A percentile compares a stretch with the other conserved stretches of the same genome.
Evolutionary conservation across 2,888 invertebrate species (phyloP).

Genomic region (Dolichopus griseipennis): DNA sequence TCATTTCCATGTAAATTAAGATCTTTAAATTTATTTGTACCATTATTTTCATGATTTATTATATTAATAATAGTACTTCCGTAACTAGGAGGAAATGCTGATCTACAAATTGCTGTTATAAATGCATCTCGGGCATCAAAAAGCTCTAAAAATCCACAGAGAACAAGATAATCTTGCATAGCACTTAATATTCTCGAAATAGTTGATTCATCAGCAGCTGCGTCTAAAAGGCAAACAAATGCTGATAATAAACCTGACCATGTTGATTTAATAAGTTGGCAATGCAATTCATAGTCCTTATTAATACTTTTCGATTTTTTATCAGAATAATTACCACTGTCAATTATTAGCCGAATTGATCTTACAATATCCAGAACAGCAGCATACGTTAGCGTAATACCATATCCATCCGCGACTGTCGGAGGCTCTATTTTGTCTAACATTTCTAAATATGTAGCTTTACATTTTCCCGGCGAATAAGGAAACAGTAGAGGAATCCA

Average conservation of each 20-base stretch:
- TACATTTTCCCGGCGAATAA: conserved; percentile 75
- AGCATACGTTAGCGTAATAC: conserved; percentile 90
- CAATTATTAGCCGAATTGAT: conserved; percentile 67
- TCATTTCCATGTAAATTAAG: conserved; percentile 47
- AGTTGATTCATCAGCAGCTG: conserved; percentile 87
- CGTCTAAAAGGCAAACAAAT: conserved; percentile 83
- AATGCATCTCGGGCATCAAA: conserved; percentile 84
- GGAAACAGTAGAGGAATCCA: conserved; percentile 84
- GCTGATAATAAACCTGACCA: conserved; percentile 94
- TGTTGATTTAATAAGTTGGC: conserved; percentile 81
- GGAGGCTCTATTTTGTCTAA: conserved; percentile 93
- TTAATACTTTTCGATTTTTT: not conserved
- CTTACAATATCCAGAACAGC: conserved; percentile 86
- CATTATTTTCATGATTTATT: conserved; percentile 38
- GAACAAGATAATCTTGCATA: conserved; percentile 79
- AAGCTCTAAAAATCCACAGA: conserved; percentile 76
- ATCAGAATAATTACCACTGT: conserved; percentile 38
- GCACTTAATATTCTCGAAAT: conserved; percentile 87
- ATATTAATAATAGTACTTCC: conserved; percentile 31
- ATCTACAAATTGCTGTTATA: conserved; percentile 88
- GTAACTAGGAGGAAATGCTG: conserved; percentile 93
- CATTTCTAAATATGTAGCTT: conserved; percentile 90
- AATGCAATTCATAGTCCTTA: conserved; percentile 28
- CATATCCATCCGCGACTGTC: conserved; percentile 91
- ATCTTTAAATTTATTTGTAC: conserved; percentile 39